Evolutionary conservation across 1,140 invertebrate species (phyloP).

Genomic region (Musca vetustissima): DNA sequence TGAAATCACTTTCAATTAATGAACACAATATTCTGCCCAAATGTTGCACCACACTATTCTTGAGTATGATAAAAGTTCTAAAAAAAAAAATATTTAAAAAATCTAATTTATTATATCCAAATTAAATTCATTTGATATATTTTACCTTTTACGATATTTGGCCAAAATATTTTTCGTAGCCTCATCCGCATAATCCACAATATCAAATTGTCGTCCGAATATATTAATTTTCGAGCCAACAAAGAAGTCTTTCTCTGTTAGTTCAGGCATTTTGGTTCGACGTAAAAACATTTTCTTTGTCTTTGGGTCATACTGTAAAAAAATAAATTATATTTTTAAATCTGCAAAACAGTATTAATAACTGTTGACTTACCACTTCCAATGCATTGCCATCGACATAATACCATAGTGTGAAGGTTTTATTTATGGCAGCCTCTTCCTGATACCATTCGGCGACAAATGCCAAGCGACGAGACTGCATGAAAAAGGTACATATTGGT

Average conservation of each 20-base stretch:
- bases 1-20: constrained; percentile 68
- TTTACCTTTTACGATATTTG: constrained; percentile 65
- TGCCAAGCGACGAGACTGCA: constrained; percentile 26
- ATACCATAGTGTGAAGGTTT: constrained; percentile 74
- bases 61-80: constrained; percentile 77
- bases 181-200: constrained; percentile 77
- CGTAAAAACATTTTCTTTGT: constrained; percentile 74
- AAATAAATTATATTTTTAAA: constrained; percentile 9
- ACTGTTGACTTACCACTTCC: constrained; percentile 65
- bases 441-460: constrained; percentile 86
- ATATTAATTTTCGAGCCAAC: constrained; percentile 76
- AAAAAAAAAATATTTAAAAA: neutral
- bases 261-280: constrained; percentile 68
- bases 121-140: too few species aligned
- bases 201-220: constrained; percentile 74
- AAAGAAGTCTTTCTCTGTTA: constrained; percentile 71
- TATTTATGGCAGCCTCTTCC: constrained; percentile 68
- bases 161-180: constrained; percentile 64
- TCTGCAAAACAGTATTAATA: neutral
- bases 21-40: constrained; percentile 73
- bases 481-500: too few species aligned
- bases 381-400: constrained; percentile 73
- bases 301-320: constrained; percentile 72
- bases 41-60: constrained; percentile 69
- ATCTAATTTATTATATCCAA: constrained; percentile 32